Evolutionary conservation across 2,113 vertebrate species (phyloP), one percentile per base, ranked within the genome.

Genomic region (Xiphophorus couchianus): DNA sequence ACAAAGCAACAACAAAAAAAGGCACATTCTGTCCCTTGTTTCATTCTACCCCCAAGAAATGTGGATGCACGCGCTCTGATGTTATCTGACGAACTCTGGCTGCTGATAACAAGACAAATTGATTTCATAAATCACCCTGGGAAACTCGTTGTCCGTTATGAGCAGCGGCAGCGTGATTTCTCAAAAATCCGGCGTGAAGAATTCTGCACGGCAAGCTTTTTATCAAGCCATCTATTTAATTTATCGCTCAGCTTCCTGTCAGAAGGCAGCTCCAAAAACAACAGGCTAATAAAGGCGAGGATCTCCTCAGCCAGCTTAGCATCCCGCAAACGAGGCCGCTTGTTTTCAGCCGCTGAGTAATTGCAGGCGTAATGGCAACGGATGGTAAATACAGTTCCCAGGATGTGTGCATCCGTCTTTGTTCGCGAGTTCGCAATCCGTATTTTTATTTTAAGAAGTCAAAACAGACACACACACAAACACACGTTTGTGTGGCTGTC

Each of bases 151-250:
- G 62, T 71, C 88, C 72, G 76, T 86, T 89, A 90, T 84, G 88
- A 88, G 79, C 83, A 27, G 48, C 39, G 82, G 78, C 80, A 69
- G 61, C 15, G n/a, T 44, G 71, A 89, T 88, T 92, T 88, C 85
- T 90, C 81, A 78, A 84, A 93, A 88, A 92, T 83, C 64, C 79
- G 33, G 65, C 69, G 22, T 84, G 78, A 87, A 86, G 71, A 87
- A 90, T 89, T 89, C 86, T 83, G 80, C 85, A 79, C 81, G 69
- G 89, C 87, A 83, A 85, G 86, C 74, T 81, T 90, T 93, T 92
- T 92, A 92, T 94, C 92, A 91, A 86, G 82, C 74, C 82, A 91
- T 94, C 90, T 91, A 88, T 91, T 91, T 84, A 89, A 92, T 93
- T 92, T 90, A 89, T 90, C 37, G 76, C 82, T 77, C 70, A 82